Conservation (phyloP, 2,113 vertebrate genomes). For the Triplophysa dalaica region DNA sequence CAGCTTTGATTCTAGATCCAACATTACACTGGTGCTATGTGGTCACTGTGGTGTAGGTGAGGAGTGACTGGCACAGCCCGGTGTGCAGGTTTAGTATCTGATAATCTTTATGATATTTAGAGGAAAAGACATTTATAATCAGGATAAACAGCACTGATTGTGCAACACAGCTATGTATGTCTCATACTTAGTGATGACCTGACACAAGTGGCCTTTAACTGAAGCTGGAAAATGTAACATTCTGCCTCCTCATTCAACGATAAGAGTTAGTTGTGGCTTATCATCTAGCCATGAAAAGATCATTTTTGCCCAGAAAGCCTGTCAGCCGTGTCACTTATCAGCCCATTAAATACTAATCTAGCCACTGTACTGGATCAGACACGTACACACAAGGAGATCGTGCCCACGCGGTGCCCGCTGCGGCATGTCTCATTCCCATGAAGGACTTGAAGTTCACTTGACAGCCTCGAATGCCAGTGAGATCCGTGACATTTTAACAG, state of each 20-base stretch:
- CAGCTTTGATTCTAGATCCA: not conserved
- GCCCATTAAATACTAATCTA: conserved; percentile 26
- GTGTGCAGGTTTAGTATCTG: conserved; percentile 45
- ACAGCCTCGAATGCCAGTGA: conserved; percentile 54
- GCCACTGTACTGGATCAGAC: not conserved
- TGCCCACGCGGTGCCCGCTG: conserved; percentile 43
- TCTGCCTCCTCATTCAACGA: not conserved
- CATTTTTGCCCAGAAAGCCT: conserved; percentile 14
- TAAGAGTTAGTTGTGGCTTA: not conserved
- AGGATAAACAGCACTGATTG: not conserved
- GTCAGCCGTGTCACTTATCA: conserved; percentile 41
- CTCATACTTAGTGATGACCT: not conserved
- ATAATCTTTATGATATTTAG: conserved; percentile 57
- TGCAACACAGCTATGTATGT: too few species aligned
- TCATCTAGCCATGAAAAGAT: not conserved
- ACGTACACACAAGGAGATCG: conserved; percentile 22
- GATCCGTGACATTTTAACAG: conserved; percentile 61
- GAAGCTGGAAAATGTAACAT: not conserved
- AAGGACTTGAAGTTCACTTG: conserved; percentile 42
- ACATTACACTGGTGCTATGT: not conserved
- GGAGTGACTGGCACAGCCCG: conserved; percentile 51
- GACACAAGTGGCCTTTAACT: not conserved
- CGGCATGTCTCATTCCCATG: conserved; percentile 60
- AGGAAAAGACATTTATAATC: conserved; percentile 23
- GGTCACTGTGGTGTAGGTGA: conserved; percentile 23